Conservation (phyloP, 2,113 vertebrate species). For the Hemicordylus capensis region DNA sequence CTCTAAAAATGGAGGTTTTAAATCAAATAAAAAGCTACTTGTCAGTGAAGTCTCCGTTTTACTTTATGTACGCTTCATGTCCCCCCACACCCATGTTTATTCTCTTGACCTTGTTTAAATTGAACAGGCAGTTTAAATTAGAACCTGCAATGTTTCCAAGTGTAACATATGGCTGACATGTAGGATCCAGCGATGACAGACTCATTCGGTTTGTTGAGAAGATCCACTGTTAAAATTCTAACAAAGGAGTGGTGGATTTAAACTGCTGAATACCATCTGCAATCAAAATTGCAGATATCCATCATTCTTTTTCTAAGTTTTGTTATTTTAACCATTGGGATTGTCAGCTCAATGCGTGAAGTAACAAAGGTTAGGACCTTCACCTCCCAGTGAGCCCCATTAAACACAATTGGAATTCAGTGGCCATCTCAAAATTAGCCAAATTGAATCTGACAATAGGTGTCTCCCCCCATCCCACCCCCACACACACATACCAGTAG, state of each 20-base stretch:
- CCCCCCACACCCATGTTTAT: background rate
- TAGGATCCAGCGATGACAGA: constrained; percentile 58
- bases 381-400: background rate
- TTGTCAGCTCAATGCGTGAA: background rate
- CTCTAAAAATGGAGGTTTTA: constrained; percentile 58
- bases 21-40: constrained; percentile 67
- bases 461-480: too few species aligned
- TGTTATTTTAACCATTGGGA: background rate
- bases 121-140: constrained; percentile 76
- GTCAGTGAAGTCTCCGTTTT: constrained; percentile 62
- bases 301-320: background rate
- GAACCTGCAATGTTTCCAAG: constrained; percentile 62
- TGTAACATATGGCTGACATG: constrained; percentile 75
- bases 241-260: constrained; percentile 19
- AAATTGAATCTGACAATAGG: background rate
- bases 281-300: background rate
- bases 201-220: constrained; percentile 70
- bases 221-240: constrained; percentile 56
- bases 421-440: background rate
- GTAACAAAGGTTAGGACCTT: background rate
- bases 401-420: background rate
- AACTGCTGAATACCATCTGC: constrained; percentile 18
- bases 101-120: constrained; percentile 72
- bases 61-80: constrained; percentile 63
- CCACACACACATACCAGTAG: too few species aligned